These are phyloP conservation scores for Rhagonycha lutea DNA, from an alignment of 2,888 invertebrate species.

Conservation along the genomic window DNA sequence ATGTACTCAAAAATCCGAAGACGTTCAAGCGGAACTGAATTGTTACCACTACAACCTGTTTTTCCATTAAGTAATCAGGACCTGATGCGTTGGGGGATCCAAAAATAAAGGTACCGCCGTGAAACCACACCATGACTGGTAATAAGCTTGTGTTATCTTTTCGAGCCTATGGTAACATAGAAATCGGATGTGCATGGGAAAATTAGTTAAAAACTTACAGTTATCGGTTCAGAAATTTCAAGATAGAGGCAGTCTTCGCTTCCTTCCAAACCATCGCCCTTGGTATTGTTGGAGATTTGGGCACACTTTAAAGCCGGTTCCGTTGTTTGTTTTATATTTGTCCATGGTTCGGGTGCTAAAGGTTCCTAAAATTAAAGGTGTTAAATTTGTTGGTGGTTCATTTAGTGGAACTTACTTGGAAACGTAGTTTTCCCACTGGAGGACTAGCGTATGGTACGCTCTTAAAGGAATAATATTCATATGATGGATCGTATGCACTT, in stretches of 20 bases:
- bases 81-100: neutral
- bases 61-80: slow-evolving; percentile 9
- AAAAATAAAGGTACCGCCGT: neutral
- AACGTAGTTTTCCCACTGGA: neutral
- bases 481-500: neutral
- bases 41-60: neutral
- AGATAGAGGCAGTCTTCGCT: neutral
- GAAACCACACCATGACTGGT: slow-evolving; percentile 8
- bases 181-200: neutral
- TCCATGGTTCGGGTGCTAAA: neutral
- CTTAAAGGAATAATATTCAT: slow-evolving; percentile 1
- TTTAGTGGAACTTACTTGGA: neutral
- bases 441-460: neutral
- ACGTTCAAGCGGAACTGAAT: neutral
- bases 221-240: neutral
- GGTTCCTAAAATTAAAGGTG: neutral
- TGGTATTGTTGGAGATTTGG: neutral
- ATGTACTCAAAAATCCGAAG: slow-evolving; percentile 25
- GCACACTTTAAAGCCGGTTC: neutral
- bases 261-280: neutral
- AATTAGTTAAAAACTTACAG: neutral
- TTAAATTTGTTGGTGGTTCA: neutral
- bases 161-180: neutral
- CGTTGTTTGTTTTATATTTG: neutral
- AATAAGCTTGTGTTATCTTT: neutral